Evolutionary conservation across 2,888 invertebrate genomes (phyloP), one percentile per base, ranked within the genome.

Genomic region (Protodeltote pygarga): DNA sequence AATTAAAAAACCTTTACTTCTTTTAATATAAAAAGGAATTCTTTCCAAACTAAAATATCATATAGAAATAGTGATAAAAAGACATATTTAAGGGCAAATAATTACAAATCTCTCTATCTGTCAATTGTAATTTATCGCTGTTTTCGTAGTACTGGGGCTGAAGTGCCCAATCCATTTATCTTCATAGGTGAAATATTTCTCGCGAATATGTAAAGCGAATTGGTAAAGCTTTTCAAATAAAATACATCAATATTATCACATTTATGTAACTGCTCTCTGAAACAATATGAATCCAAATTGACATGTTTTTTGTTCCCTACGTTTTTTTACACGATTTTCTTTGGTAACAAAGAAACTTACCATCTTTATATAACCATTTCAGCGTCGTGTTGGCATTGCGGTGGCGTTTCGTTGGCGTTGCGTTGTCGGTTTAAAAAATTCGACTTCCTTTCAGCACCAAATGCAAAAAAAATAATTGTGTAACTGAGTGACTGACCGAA

Each of bases 131-230:
- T 61, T 61, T 65, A 47, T 64, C 34, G 46, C 28, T 29, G 40
- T 58, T 54, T 65, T 54, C 21, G 29, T 17, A 27, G 45, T 44
- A 20, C 16, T 17, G 3, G 21, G 33, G 28, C 48, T 44, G 42
- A 13, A 38, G 33, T 41, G 9, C 40, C 46, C 53, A 49, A 58
- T 53, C 44, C 66, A 65, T 65, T 62, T 65, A 58, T 65, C 46
- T 54, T 45, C 32, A 35, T 42, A 47, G 21, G 41, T 62, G 25
- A 62, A 64, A 64, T 48, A 58, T 66, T 62, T 34, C 23, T 13
- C 3, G 24, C 5, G 42, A 50, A 58, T 65, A 65, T 54, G 28
- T 54, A 47, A 40, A 57, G 39, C 10, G 31, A 16, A 2, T 11
- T 10, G 20, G 21, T 6, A 9, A 10, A 37, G 32, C 31, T 35